Percentiles rank a stretch among this genome's conserved stretches.
phyloP scores from a whole-genome alignment of 1,140 invertebrate species.

The Hycleus cichorii region DNA sequence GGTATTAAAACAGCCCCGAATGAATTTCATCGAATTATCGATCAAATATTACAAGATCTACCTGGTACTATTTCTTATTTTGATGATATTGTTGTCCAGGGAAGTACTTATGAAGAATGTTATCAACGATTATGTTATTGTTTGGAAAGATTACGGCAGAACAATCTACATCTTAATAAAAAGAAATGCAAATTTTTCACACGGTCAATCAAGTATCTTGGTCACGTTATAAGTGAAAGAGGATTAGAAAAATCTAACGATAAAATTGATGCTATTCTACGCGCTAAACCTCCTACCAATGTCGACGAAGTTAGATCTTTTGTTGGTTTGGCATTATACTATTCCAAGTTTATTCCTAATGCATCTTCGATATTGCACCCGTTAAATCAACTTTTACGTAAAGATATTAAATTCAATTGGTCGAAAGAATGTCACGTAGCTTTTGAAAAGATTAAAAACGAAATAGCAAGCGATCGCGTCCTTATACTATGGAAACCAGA shows the following conservation, averaged over 20 bases:
- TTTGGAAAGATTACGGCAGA: constrained; percentile 19
- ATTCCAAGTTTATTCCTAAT: constrained; percentile 35
- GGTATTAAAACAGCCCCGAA: constrained; percentile 9
- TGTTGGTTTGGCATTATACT: constrained; percentile 36
- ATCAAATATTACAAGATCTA: constrained; percentile 28
- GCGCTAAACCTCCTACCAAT: constrained; percentile 32
- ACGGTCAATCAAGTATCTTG: constrained; percentile 21
- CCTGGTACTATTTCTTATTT: constrained; percentile 15
- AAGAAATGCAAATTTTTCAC: constrained; percentile 22
- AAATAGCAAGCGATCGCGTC: constrained; percentile 21
- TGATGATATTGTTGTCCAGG: constrained; percentile 32
- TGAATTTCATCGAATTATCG: constrained; percentile 41
- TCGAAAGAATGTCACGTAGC: constrained; percentile 12
- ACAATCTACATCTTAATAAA: constrained; percentile 22
- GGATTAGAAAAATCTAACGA: constrained; percentile 26
- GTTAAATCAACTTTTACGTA: constrained; percentile 23
- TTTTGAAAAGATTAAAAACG: constrained; percentile 27
- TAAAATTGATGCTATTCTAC: constrained; percentile 32
- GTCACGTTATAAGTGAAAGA: constrained; percentile 22
- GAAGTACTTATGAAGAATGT: constrained; percentile 23
- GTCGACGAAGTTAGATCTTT: constrained; percentile 36
- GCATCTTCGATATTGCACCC: constrained; percentile 22
- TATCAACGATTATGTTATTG: constrained; percentile 19
- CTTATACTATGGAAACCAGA: constrained; percentile 18
- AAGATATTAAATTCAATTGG: constrained; percentile 20